phyloP scores from a whole-genome alignment of 64 coral and sea anemone genomes.

The Montipora sp. region DNA sequence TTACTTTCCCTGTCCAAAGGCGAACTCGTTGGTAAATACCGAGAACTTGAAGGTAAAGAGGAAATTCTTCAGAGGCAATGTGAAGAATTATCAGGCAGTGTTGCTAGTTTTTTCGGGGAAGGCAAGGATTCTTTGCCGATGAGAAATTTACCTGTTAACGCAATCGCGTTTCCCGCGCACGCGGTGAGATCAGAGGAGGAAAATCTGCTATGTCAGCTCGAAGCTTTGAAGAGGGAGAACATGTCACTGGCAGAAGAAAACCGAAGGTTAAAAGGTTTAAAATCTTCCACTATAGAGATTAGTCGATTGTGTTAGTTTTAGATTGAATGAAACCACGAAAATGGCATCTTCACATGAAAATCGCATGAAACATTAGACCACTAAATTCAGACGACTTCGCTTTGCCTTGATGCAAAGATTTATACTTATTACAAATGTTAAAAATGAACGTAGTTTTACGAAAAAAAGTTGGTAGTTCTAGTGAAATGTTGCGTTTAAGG shows the following conservation, averaged over 20 bases:
- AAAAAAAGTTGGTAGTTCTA: neutral
- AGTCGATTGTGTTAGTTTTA: conserved; percentile 17
- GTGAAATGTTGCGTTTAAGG: neutral
- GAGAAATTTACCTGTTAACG: neutral
- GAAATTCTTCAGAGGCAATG: conserved; percentile 65
- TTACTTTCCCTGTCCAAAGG: conserved; percentile 67
- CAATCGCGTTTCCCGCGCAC: neutral
- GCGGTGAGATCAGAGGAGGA: conserved; percentile 18
- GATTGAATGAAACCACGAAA: neutral
- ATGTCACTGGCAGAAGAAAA: conserved; percentile 79
- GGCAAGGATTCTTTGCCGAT: neutral
- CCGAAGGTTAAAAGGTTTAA: conserved; percentile 52
- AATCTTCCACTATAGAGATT: conserved; percentile 22
- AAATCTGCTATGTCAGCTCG: conserved; percentile 58
- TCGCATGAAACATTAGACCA: conserved; percentile 9
- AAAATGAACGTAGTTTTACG: neutral
- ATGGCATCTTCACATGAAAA: neutral
- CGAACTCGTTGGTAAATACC: conserved; percentile 79
- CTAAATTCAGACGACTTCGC: too few relatives aligned
- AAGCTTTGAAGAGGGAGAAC: conserved; percentile 71
- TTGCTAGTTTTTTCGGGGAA: neutral
- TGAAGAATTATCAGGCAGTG: conserved; percentile 4
- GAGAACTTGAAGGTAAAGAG: conserved; percentile 77
- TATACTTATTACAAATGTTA: neutral
- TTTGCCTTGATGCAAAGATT: neutral